Base-by-base conservation (phyloP, 2,888 invertebrate genomes). In the Ochropacha duplaris region DNA sequence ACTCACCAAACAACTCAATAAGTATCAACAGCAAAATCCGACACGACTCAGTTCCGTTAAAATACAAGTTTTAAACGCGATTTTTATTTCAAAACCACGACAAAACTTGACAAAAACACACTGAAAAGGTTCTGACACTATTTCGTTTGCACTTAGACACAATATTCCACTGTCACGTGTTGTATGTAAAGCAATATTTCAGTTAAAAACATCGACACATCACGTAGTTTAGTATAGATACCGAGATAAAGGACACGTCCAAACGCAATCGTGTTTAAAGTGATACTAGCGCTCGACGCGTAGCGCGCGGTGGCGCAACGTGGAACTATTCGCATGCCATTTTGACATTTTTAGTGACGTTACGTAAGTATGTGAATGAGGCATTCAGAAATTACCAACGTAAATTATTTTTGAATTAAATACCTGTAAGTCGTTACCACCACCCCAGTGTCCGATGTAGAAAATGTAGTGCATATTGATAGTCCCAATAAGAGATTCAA, bases 1-100 rank as follows among this genome's bases (percentile, higher is more conserved):
- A 85, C 87, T 87, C 78, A 87, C 87, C 83, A 76, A 84, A 83
- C 80, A 82, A 82, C 76, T 79, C 74, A 83, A 83, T 83, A 83
- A 12, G 69, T 83, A 84, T 76, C 77, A 73, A 78, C 70, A 72
- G 76, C 76, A 72, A 78, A 87, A 87, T 87, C 87, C 85, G 80
- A 81, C 73, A 72, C 78, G 73, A 80, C 73, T 69, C 71, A 79
- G 87, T 86, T 87, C 86, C 86, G 87, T 84, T 84, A 54, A 16
- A 81, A 78, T 74, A 78, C 78, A 77, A 82, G 83, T 87, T 86
- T 90, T 84, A 79, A 80, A 76, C 78, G 86, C 72, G 84, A 86
- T 90, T 90, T 87, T 78, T 72, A 67, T 74, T 69, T 63, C 71
- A 86, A 88, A 90, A 90, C 72, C 87, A 79, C 87, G 78, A 69